These are phyloP conservation scores for Liopterus haemorrhoidalis DNA, from an alignment of 2,888 invertebrate genomes.

Conservation along the genomic window DNA sequence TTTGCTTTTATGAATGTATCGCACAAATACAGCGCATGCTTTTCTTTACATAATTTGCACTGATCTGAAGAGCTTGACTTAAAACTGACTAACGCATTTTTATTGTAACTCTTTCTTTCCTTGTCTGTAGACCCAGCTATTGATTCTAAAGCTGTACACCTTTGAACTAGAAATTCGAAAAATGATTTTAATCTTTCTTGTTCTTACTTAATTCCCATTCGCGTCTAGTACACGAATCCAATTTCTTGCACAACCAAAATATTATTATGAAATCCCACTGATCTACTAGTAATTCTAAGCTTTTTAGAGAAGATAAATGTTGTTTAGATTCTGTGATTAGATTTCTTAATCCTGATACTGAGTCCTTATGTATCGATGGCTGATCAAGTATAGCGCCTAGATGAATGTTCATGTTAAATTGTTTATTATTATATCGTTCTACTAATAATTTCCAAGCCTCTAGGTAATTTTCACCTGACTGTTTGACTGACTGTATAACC, in stretches of 20 bases:
- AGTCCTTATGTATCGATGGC: background rate
- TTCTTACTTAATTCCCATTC: conserved; percentile 2
- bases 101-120: too few relatives aligned
- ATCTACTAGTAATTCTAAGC: background rate
- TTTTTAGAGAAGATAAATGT: background rate
- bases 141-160: too few relatives aligned
- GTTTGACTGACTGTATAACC: background rate
- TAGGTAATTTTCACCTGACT: background rate
- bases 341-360: background rate
- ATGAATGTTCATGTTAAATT: conserved; percentile 4
- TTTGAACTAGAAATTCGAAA: too few relatives aligned
- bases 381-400: background rate
- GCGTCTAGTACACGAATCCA: background rate
- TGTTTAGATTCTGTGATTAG: conserved; percentile 4
- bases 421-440: conserved; percentile 5
- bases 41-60: conserved; percentile 1
- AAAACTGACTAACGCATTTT: too few relatives aligned
- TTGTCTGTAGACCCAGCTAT: too few relatives aligned
- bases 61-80: background rate
- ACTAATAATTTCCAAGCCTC: background rate
- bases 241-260: background rate
- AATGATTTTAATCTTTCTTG: too few relatives aligned
- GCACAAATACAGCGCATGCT: conserved; percentile 4
- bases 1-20: background rate
- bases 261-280: conserved; percentile 2